A percentile compares a stretch with the other conserved stretches of the same genome.
These are phyloP conservation scores for Lithophane semibrunnea DNA, from an alignment of 2,888 invertebrate genomes.

Conservation along the genomic window DNA sequence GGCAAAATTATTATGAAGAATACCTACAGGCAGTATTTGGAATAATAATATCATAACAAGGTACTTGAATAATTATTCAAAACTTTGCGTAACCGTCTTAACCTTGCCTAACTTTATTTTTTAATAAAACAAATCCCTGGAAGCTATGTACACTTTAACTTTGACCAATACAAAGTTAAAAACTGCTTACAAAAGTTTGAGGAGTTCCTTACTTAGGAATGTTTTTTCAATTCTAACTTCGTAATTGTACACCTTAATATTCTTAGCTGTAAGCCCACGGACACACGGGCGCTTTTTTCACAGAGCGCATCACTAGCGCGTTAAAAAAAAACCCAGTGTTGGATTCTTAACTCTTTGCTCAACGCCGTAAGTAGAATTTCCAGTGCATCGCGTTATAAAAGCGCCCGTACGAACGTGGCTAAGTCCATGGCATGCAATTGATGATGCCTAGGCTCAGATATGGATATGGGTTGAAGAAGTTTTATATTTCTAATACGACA, in stretches of 20 bases:
- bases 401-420: not conserved
- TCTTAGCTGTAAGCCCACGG: not conserved
- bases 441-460: not conserved
- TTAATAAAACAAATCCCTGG: constrained; percentile 23
- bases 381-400: not conserved
- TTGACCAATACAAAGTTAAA: constrained; percentile 24
- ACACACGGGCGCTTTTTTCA: not conserved
- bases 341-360: not conserved
- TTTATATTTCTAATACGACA: not conserved
- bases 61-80: constrained; percentile 8
- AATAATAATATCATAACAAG: not conserved
- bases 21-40: not conserved
- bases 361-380: not conserved
- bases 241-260: not conserved
- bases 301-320: not conserved
- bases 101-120: constrained; percentile 24
- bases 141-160: constrained; percentile 4
- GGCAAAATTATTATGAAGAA: not conserved
- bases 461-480: not conserved
- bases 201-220: not conserved
- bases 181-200: not conserved
- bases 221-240: constrained; percentile 6
- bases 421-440: not conserved
- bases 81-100: not conserved
- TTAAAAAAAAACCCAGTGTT: not conserved